Base-by-base conservation (phyloP, 2,797 vertebrate genomes). In the Aplochiton taeniatus region DNA sequence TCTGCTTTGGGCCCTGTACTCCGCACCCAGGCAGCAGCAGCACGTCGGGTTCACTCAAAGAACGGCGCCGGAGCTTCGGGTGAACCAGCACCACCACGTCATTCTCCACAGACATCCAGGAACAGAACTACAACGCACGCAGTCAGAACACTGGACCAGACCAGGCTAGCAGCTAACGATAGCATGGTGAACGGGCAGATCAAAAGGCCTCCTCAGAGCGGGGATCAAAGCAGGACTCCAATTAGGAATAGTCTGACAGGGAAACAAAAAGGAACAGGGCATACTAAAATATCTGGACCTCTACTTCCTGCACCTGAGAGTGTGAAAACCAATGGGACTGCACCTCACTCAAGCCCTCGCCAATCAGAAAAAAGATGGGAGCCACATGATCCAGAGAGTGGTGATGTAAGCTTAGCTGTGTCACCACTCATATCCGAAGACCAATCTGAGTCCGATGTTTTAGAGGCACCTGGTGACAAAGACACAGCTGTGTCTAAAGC, bases 11-110 rank as follows among this genome's bases (percentile, higher is more conserved):
- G n/a, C 54, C 9, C 65, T 9, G 41, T 9, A 66, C 42, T 4
- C 17, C 57, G 76, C 42, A 66, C 71, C 10, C 52, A 49, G 52
- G 70, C 55, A 13, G 44, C 11, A 17, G 42, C 44, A 16, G 57
- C 31, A 31, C 31, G 20, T 19, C 49, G 46, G 49, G 59, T 75
- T 63, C 61, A 2, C 31, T 31, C 69, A 57, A 41, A 11, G n/a
- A 78, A 59, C 60, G 65, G 11, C 8, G 10, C 44, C 13, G 47
- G 54, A 52, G 43, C 43, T 69, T 44, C 52, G 51, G 16, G 10
- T 13, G 68, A 65, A 10, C 19, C 20, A 49, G 9, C 56, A 8
- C 46, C 14, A 55, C 49, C 61, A 1, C 61, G 16, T 50, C 17
- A 61, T 58, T 18, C 0, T 61, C 42, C 68, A 55, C 49, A 56